Conservation (phyloP, 1,140 invertebrate species). For the Camponotus pennsylvanicus region DNA sequence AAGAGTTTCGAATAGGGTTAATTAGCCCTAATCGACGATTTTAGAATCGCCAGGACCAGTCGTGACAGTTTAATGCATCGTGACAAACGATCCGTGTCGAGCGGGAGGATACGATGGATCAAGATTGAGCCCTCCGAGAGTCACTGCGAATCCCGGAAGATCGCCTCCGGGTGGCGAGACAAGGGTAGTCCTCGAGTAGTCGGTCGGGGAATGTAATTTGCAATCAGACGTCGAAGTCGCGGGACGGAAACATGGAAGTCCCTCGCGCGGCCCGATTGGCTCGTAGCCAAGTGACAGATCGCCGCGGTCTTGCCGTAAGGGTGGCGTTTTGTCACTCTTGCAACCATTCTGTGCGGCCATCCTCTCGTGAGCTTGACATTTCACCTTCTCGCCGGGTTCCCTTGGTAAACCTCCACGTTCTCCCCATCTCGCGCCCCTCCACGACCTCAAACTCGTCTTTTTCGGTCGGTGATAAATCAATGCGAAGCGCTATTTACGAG, state of each 20-base stretch:
- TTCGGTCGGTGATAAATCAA: slow-evolving; percentile 64
- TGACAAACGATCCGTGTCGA: slow-evolving; percentile 45
- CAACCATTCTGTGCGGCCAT: slow-evolving; percentile 21
- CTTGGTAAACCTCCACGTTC: not conserved
- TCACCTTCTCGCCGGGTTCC: slow-evolving; percentile 22
- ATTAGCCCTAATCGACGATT: not conserved
- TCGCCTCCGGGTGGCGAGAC: slow-evolving; percentile 5
- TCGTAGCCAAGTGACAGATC: slow-evolving; percentile 68
- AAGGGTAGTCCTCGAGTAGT: not conserved
- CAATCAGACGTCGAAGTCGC: slow-evolving; percentile 68
- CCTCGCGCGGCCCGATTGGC: slow-evolving; percentile 63
- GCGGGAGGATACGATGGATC: slow-evolving; percentile 25
- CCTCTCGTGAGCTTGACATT: slow-evolving; percentile 36
- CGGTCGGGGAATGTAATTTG: slow-evolving; percentile 67
- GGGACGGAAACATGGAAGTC: slow-evolving; percentile 63
- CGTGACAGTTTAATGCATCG: slow-evolving; percentile 54
- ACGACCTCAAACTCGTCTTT: slow-evolving; percentile 40
- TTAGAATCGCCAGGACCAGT: slow-evolving; percentile 31
- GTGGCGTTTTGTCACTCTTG: slow-evolving; percentile 70
- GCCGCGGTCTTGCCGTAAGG: slow-evolving; percentile 50
- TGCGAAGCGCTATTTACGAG: slow-evolving; percentile 43
- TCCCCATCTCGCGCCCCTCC: not conserved
- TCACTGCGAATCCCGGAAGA: slow-evolving; percentile 56
- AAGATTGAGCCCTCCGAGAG: slow-evolving; percentile 27
- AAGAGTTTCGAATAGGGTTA: slow-evolving; percentile 14